These are phyloP conservation scores for Labia minor DNA, from an alignment of 2,888 invertebrate genomes.

Conservation along the genomic window DNA sequence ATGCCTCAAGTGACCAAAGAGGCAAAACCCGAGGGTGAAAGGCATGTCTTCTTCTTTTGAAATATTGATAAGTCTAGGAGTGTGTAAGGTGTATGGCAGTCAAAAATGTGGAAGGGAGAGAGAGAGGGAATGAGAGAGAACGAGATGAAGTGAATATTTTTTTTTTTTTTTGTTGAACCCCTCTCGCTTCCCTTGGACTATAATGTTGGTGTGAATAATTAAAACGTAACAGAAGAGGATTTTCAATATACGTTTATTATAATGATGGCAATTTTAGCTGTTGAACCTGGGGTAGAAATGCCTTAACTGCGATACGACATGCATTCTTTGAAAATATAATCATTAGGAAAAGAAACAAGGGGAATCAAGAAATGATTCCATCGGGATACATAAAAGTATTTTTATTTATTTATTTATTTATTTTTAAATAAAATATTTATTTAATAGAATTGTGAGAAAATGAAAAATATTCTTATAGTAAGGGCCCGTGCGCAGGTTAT, in stretches of 20 bases:
- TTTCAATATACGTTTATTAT: constrained; percentile 18
- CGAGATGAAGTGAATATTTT: not conserved
- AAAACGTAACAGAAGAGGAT: constrained; percentile 21
- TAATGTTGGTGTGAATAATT: constrained; percentile 23
- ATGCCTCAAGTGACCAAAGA: not conserved
- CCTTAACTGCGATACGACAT: too few relatives aligned
- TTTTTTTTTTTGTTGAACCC: too few relatives aligned
- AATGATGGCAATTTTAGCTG: not conserved
- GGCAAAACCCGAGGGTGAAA: not conserved
- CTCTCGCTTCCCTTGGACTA: not conserved
- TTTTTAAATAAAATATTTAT: too few relatives aligned
- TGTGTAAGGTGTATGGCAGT: constrained; percentile 4
- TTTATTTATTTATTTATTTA: too few relatives aligned
- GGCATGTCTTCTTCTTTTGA: constrained; percentile 16
- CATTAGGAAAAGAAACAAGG: too few relatives aligned
- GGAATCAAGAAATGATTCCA: too few relatives aligned
- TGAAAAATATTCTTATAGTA: too few relatives aligned
- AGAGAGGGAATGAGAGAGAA: not conserved
- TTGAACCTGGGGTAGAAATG: too few relatives aligned
- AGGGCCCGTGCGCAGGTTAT: too few relatives aligned
- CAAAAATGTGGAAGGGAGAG: not conserved
- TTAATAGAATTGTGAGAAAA: too few relatives aligned
- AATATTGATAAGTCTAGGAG: constrained; percentile 22
- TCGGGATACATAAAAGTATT: too few relatives aligned
- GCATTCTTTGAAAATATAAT: too few relatives aligned